Base-by-base conservation (phyloP, 2,888 invertebrate species). In the Dicyrtoma fusca region DNA sequence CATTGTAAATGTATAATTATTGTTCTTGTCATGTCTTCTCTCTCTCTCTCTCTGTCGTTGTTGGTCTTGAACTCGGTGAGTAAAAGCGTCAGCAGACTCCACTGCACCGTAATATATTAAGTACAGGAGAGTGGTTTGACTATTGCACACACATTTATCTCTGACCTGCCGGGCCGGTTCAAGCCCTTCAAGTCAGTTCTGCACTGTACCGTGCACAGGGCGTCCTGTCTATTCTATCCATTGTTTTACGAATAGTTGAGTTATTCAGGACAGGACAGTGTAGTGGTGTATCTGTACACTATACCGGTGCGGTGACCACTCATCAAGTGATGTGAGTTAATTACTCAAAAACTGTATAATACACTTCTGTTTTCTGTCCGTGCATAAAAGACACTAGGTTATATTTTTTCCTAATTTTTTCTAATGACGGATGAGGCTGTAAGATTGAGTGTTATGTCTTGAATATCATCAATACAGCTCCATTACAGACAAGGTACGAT, bases 271-370 rank as follows among this genome's bases (percentile, higher is more conserved):
- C 3, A 34, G 3, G 34, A 34, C 34, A 34, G 34, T 3, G 34
- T 34, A 8, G 34, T 3, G 8, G 34, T 8, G 8, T n/a, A n/a
- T n/a, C n/a, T n/a, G n/a, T 34, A 34, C 34, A 34, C 34, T 8
- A 5, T 34, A 34, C 34, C 34, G 8, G 34, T 34, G 8, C 34
- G 49, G 10, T 14, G 19, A 65, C 51, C 49, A 49, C 25, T 49
- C 51, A 65, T 51, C 51, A 65, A 34, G 25, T 34, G 34, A 34
- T 34, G 34, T 25, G n/a, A 34, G 65, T 51, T 65, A 65, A 65
- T 65, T 65, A 65, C 65, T 65, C 19, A 47, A 65, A 65, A 65
- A 13, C 65, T 65, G 10, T 65, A 65, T 21, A 21, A 23, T 26
- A 34, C 34, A 34, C 34, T 34, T 34, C 34, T 34, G 34, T 34